Evolutionary conservation across 2,113 vertebrate genomes (phyloP).

Genomic region (Potamarius usumacintae): DNA sequence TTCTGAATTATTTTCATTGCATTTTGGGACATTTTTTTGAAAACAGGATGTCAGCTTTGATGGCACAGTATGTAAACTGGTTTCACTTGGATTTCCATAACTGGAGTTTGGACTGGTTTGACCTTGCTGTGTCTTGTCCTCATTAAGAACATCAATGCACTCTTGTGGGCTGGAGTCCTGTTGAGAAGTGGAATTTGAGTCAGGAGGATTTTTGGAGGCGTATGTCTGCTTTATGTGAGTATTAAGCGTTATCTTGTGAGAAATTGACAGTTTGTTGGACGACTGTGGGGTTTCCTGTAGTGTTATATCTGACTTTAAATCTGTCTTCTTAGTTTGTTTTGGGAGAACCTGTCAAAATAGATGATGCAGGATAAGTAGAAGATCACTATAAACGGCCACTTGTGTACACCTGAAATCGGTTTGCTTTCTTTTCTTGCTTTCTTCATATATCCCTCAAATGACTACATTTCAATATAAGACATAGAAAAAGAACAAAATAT

Average conservation of each 20-base stretch:
- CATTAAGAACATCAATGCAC: conserved; percentile 38
- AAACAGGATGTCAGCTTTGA: conserved; percentile 16
- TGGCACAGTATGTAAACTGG: not conserved
- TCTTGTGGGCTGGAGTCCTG: conserved; percentile 41
- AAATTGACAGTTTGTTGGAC: conserved; percentile 40
- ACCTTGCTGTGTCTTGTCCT: conserved; percentile 27
- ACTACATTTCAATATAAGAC: not conserved
- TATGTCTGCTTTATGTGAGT: conserved; percentile 38
- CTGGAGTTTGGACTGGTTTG: conserved; percentile 17
- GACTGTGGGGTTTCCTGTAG: conserved; percentile 59
- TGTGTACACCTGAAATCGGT: conserved; percentile 28
- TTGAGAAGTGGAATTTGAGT: conserved; percentile 36
- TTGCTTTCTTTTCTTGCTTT: not conserved
- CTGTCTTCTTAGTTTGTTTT: conserved; percentile 68
- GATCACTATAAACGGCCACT: not conserved
- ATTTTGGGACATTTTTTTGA: conserved; percentile 31
- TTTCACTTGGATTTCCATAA: conserved; percentile 26
- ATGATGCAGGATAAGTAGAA: conserved; percentile 43
- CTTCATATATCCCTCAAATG: not conserved
- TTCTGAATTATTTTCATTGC: conserved; percentile 30
- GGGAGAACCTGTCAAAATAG: conserved; percentile 64
- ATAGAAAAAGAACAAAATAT: conserved; percentile 4
- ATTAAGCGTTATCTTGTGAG: conserved; percentile 27
- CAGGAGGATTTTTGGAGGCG: conserved; percentile 38
- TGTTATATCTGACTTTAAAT: conserved; percentile 63